A percentile compares a stretch with the other conserved stretches of the same genome.
These are phyloP conservation scores for Bubo scandiacus DNA, from an alignment of 2,113 vertebrate species.

Conservation along the genomic window DNA sequence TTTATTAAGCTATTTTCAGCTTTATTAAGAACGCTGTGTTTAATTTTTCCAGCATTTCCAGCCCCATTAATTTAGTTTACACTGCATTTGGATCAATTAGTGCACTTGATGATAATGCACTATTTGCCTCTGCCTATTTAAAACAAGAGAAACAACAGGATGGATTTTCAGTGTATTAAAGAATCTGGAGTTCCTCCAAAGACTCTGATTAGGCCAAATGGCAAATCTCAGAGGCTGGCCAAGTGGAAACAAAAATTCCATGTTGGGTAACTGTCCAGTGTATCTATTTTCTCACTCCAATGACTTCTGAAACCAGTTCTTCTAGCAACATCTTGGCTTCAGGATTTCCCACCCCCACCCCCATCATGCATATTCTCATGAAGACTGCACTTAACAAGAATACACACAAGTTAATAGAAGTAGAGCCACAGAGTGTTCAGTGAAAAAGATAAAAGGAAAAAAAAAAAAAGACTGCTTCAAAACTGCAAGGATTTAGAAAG, in stretches of 20 bases:
- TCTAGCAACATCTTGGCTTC: neutral
- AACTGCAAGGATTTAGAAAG: neutral
- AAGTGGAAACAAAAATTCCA: neutral
- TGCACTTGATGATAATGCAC: slow-evolving; percentile 21
- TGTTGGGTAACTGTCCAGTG: neutral
- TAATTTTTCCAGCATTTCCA: slow-evolving; percentile 63
- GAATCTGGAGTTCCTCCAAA: slow-evolving; percentile 13
- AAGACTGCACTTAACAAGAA: neutral
- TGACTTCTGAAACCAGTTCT: neutral
- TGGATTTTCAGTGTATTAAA: neutral
- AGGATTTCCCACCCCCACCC: neutral
- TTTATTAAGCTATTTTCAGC: slow-evolving; percentile 73
- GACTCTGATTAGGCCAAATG: neutral
- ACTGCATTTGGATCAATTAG: slow-evolving; percentile 61
- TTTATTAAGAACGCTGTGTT: slow-evolving; percentile 73
- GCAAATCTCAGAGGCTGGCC: neutral
- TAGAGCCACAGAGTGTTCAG: neutral
- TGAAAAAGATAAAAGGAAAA: neutral
- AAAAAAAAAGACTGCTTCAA: neutral
- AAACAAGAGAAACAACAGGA: neutral
- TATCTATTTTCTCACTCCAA: neutral
- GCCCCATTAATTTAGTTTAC: slow-evolving; percentile 60
- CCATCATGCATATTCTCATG: neutral
- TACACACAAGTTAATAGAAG: neutral
- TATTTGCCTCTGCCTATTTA: slow-evolving; percentile 22